phyloP scores from a whole-genome alignment of 2,888 invertebrate genomes.

The Thelaira solivaga region DNA sequence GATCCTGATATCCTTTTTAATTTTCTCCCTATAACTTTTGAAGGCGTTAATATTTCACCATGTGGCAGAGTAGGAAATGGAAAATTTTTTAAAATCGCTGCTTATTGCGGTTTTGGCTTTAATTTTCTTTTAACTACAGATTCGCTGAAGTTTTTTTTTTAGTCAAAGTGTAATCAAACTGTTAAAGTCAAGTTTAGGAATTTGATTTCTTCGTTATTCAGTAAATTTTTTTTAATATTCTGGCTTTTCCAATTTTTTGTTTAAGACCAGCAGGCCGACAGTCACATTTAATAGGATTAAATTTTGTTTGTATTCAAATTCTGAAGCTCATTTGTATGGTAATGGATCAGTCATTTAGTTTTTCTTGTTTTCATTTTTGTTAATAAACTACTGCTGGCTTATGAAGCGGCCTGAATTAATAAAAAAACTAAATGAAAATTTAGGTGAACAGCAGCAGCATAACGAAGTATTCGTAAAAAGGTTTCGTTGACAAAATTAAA shows the following conservation, averaged over 20 bases:
- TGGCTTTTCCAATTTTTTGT: background rate
- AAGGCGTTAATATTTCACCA: no score
- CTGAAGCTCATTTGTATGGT: constrained; percentile 14
- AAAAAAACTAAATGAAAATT: background rate
- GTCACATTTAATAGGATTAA: constrained; percentile 22
- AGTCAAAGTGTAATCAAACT: no score
- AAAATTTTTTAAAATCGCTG: no score
- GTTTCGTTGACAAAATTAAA: background rate
- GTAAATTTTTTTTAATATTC: background rate
- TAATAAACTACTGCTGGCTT: background rate
- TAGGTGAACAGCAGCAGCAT: background rate
- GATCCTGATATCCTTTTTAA: no score
- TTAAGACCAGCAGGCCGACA: background rate
- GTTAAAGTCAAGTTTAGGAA: no score
- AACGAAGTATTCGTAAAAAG: no score
- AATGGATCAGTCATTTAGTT: background rate
- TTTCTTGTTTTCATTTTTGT: background rate
- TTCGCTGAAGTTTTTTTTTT: no score
- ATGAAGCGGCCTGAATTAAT: background rate
- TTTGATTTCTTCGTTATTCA: no score
- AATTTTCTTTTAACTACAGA: no score
- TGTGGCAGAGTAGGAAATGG: no score
- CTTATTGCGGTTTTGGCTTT: no score
- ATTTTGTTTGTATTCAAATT: constrained; percentile 23
- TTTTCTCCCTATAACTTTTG: no score